Base-by-base conservation (phyloP, 2,888 invertebrate species). In the Clistopyga incitator region DNA sequence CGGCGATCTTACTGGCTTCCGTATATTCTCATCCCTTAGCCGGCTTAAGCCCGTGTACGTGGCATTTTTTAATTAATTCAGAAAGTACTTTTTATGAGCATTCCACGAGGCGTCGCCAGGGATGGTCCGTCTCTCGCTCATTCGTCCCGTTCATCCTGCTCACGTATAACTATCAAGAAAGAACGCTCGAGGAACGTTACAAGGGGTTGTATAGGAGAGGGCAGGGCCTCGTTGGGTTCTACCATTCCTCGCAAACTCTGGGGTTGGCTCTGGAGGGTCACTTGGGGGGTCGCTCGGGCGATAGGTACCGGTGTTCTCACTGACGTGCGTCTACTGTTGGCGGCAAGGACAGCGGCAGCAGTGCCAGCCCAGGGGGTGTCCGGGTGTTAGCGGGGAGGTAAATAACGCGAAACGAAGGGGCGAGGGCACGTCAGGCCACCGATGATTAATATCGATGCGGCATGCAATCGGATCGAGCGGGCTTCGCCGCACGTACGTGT, bases 371-470 rank as follows among this genome's bases (percentile, higher is more conserved):
- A 75, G 77, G 79, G 78, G 68, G 70, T 80, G 87, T 82, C 72
- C 64, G 79, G 84, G 78, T 65, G 59, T 70, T 61, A 87, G 86
- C 83, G 87, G 87, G 89, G 87, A 82, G 90, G 90, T 90, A 90
- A 91, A 90, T 90, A 91, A 85, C 83, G 86, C 87, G 89, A 88
- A 88, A 88, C 88, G 88, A 88, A 90, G 91, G 91, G 91, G 91
- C 89, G 92, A 91, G 92, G 92, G 92, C 90, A 93, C 92, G 94
- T 94, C 94, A 93, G 93, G 92, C 92, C 92, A 92, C 91, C 91
- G 81, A 93, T 94, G 94, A 94, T 94, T 94, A 94, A 94, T 94
- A 94, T 93, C 92, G 92, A 91, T 90, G 91, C 91, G 92, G 93
- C 94, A 94, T 94, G 94, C 94, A 93, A 94, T 94, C 93, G 92